Evolutionary conservation across 2,888 invertebrate species (phyloP).

Genomic region (Apamea crenata): DNA sequence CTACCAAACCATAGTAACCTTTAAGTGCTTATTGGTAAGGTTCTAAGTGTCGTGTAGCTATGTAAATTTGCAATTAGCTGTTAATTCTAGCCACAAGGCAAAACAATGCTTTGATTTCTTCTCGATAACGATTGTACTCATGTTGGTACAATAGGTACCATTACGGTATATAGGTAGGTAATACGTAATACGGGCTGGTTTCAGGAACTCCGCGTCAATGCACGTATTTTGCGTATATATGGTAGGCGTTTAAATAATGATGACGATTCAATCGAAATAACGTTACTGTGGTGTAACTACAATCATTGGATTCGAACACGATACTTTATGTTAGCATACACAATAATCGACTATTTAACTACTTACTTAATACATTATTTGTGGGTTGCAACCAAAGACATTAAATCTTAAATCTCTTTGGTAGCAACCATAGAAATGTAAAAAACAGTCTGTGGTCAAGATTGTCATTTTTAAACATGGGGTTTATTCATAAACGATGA

Average conservation of each 20-base stretch:
- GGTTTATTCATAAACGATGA: too few relatives aligned
- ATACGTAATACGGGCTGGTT: too few relatives aligned
- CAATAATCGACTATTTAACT: too few relatives aligned
- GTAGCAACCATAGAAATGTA: too few relatives aligned
- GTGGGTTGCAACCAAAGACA: too few relatives aligned
- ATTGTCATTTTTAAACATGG: too few relatives aligned
- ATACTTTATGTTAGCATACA: not conserved
- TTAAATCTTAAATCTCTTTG: too few relatives aligned
- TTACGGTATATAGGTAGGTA: not conserved
- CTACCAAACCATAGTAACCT: not conserved
- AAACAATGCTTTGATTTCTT: constrained; percentile 41
- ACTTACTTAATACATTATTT: too few relatives aligned
- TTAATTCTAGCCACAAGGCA: constrained; percentile 38
- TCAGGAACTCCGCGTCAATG: too few relatives aligned
- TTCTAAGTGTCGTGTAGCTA: not conserved
- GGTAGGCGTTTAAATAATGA: not conserved
- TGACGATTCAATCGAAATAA: not conserved
- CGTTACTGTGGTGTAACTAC: not conserved
- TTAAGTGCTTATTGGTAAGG: not conserved
- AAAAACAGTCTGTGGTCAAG: too few relatives aligned
- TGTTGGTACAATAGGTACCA: not conserved
- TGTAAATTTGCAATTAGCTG: constrained; percentile 1
- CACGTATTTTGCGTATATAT: too few relatives aligned
- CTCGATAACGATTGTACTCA: constrained; percentile 11
- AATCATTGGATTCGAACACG: not conserved